Percentiles rank a stretch among this genome's conserved stretches.
Evolutionary conservation across 2,797 vertebrate species (phyloP).

Genomic region (Rhynchotus rufescens): DNA sequence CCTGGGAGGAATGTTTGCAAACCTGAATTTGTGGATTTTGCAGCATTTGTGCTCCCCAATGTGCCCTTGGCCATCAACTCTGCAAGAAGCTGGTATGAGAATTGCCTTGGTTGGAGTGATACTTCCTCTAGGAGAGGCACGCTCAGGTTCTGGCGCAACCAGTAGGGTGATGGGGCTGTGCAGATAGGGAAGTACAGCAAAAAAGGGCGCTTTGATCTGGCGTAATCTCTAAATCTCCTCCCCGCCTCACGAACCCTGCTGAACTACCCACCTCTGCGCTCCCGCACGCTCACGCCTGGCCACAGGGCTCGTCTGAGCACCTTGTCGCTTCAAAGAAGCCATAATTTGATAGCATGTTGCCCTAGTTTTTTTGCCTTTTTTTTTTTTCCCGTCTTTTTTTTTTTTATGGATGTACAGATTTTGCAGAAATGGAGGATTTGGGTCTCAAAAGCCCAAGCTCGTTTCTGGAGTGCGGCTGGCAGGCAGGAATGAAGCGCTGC

Average conservation of each 20-base stretch:
- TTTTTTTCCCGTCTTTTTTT: no score
- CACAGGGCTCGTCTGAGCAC: not conserved
- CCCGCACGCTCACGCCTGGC: not conserved
- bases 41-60: not conserved
- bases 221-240: conserved; percentile 44
- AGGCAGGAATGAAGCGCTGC: no score
- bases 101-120: not conserved
- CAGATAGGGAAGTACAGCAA: conserved; percentile 43
- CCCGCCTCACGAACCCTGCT: conserved; percentile 36
- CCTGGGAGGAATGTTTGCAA: rapidly evolving
- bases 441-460: rapidly evolving
- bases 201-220: conserved; percentile 60
- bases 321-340: not conserved
- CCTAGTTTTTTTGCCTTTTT: not conserved
- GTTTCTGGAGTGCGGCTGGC: rapidly evolving
- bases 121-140: not conserved
- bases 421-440: not conserved
- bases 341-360: not conserved
- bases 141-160: not conserved
- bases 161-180: not conserved
- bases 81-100: not conserved
- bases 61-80: not conserved
- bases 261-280: conserved; percentile 5
- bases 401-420: rapidly evolving
- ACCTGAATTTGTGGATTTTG: not conserved